Percentiles rank a stretch among this genome's conserved stretches.
These are phyloP conservation scores for Phalacrocorax aristotelis DNA, from an alignment of 2,113 vertebrate genomes.

Conservation along the genomic window DNA sequence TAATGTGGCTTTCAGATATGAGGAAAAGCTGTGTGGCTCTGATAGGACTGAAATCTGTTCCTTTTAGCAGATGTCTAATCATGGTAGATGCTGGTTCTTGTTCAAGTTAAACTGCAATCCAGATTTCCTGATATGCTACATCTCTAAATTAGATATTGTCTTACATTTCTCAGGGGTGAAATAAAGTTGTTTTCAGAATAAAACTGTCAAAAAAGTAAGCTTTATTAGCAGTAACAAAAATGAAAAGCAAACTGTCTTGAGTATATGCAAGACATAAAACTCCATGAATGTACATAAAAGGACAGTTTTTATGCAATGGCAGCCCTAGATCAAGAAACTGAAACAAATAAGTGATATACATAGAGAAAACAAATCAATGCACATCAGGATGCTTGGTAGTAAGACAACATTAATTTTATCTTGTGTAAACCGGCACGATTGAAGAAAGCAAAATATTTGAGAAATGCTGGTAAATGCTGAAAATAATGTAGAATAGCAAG, in stretches of 20 bases:
- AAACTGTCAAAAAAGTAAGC: not conserved
- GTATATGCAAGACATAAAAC: not conserved
- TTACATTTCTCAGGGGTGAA: not conserved
- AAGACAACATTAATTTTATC: constrained; percentile 12
- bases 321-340: not conserved
- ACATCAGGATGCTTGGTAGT: not conserved
- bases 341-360: not conserved
- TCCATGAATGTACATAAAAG: not conserved
- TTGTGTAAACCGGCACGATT: not conserved
- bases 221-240: not conserved
- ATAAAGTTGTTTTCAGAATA: constrained; percentile 19
- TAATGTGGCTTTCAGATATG: not conserved
- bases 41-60: not conserved
- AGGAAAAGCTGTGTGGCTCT: not conserved
- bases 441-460: not conserved
- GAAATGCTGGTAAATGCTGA: not conserved
- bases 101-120: not conserved
- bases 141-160: not conserved
- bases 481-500: not conserved
- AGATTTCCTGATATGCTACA: not conserved
- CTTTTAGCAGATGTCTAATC: not conserved
- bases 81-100: not conserved
- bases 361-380: not conserved
- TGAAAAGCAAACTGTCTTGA: not conserved
- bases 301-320: not conserved